Base-by-base conservation (phyloP, 2,888 invertebrate genomes). In the Agrotis ipsilon region DNA sequence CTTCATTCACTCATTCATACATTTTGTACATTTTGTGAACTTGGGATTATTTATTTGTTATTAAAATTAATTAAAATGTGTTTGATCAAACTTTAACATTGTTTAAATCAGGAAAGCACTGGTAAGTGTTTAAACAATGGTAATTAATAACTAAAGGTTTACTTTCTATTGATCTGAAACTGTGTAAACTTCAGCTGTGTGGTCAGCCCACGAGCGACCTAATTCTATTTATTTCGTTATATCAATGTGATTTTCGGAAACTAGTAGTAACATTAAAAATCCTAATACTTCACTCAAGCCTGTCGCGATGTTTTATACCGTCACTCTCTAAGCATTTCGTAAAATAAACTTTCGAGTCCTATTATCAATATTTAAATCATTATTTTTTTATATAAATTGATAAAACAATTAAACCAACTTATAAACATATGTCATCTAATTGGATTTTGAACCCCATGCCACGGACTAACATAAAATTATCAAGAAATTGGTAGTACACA, bases 191-290 rank as follows among this genome's bases (percentile, higher is more conserved):
- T 81, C 67, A 70, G 67, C 67, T 59, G 69, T 63, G 66, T 72
- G 72, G 43, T 65, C 77, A 72, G 60, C 84, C 75, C 68, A 81
- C 76, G 68, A 66, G 46, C 84, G 84, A 84, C 82, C 86, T 81
- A 81, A 80, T 70, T 84, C 66, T 59, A 45, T 54, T 75, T 76
- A 75, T 51, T 75, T 68, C 43, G 27, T 16, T 27, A 0, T 24
- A 51, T 16, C 57, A 51, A 32, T 58, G 51, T 49, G 21, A 43
- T 57, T 55, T 57, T 45, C 45, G 32, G 19, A 45, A 68, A 49
- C 5, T 7, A 49, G 21, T 7, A 49, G 21, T 0, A 14, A 2
- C 0, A 18, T 16, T 13, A 32, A 57, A 46, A 51, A 24, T 46
- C 5, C 19, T n/a, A 45, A 19, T 24, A 18, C 7, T 32, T 45